Percentiles rank a stretch among this genome's conserved stretches.
phyloP scores from a whole-genome alignment of 1,140 invertebrate species.

The Tribolium madens region DNA sequence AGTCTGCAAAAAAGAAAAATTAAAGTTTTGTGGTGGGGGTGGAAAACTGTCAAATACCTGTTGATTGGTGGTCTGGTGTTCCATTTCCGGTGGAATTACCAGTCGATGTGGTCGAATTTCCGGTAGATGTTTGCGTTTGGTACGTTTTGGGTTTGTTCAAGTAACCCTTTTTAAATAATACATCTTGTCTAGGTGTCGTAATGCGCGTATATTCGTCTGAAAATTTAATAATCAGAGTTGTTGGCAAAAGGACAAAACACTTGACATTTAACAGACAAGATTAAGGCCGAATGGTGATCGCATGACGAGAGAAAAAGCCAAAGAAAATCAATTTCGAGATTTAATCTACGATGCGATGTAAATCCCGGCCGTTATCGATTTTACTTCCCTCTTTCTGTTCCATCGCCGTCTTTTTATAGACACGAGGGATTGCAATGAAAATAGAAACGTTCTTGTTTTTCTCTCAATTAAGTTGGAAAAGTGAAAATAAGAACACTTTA shows the following conservation, averaged over 20 bases:
- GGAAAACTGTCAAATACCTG: conserved; percentile 54
- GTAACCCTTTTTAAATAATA: conserved; percentile 81
- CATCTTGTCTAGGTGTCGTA: conserved; percentile 77
- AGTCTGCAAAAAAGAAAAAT: conserved; percentile 55
- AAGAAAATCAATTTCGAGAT: neutral
- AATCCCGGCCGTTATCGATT: neutral
- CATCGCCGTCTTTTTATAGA: no score
- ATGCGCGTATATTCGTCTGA: conserved; percentile 79
- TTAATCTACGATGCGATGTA: neutral
- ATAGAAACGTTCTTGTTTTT: no score
- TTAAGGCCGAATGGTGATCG: neutral
- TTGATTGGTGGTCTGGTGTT: conserved; percentile 64
- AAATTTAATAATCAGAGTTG: neutral
- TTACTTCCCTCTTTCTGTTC: neutral
- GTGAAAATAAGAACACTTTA: no score
- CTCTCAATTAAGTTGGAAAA: no score
- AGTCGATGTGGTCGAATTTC: conserved; percentile 63
- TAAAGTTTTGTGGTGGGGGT: neutral
- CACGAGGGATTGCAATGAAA: no score
- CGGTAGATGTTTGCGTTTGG: conserved; percentile 63
- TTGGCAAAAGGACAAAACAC: neutral
- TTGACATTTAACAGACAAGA: neutral
- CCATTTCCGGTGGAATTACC: conserved; percentile 65
- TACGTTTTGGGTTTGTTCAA: conserved; percentile 72
- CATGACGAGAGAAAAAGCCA: neutral